phyloP scores from a whole-genome alignment of 2,888 invertebrate genomes.

The Drosophila stalkeri region DNA sequence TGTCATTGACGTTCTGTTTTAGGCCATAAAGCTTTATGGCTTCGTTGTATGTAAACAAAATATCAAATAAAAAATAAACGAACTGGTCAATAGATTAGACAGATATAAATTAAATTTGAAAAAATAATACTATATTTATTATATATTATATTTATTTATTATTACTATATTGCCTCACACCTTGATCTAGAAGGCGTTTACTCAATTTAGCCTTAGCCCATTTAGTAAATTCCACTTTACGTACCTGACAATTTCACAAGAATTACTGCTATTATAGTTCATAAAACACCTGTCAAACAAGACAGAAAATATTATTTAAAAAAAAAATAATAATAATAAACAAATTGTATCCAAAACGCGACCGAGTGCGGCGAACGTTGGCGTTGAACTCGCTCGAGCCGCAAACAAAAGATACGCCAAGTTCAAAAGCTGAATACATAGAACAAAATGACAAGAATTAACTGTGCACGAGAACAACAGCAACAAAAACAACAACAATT shows the following conservation, averaged over 20 bases:
- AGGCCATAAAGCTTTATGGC: constrained; percentile 37
- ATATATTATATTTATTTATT: too few relatives aligned
- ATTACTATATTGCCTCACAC: neutral
- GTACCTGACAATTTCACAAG: constrained; percentile 25
- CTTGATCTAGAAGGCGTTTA: neutral
- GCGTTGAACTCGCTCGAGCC: constrained; percentile 57
- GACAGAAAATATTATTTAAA: neutral
- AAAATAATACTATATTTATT: too few relatives aligned
- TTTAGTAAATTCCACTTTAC: constrained; percentile 1
- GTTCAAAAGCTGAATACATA: constrained; percentile 39
- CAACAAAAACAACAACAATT: constrained; percentile 34
- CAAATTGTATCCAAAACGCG: constrained; percentile 24
- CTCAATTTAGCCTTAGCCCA: neutral
- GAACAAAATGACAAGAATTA: constrained; percentile 52
- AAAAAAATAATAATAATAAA: neutral
- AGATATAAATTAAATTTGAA: neutral
- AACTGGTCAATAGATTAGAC: constrained; percentile 6
- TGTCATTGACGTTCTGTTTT: constrained; percentile 42
- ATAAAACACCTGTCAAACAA: constrained; percentile 27
- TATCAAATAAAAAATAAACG: constrained; percentile 1
- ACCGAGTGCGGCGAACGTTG: constrained; percentile 56
- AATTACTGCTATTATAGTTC: constrained; percentile 27
- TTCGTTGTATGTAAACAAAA: constrained; percentile 16
- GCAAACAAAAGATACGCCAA: constrained; percentile 47
- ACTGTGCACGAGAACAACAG: constrained; percentile 45